A percentile compares a stretch with the other conserved stretches of the same genome.
Conservation (phyloP, 2,797 vertebrate genomes). For the Sebastes taczanowskii region DNA sequence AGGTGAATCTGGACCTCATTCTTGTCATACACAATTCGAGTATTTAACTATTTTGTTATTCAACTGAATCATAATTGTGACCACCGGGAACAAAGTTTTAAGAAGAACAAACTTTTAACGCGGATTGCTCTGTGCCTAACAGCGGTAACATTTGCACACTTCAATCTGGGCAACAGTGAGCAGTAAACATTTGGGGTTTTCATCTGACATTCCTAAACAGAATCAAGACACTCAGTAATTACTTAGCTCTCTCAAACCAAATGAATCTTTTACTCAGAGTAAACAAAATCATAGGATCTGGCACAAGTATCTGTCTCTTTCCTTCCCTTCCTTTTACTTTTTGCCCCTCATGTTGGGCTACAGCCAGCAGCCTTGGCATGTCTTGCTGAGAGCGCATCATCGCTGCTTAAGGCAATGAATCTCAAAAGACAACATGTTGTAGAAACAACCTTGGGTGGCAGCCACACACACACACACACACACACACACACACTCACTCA, state of each 20-base stretch:
- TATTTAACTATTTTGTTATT: background rate
- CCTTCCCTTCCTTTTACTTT: conserved; percentile 29
- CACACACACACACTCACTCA: conserved; percentile 6
- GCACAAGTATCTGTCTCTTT: conserved; percentile 45
- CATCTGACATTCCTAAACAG: conserved; percentile 32
- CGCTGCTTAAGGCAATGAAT: conserved; percentile 71
- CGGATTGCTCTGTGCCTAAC: conserved; percentile 1
- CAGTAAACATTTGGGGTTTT: conserved; percentile 26
- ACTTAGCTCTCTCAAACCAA: conserved; percentile 41
- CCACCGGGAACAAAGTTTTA: background rate
- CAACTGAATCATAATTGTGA: background rate
- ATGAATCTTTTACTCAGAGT: conserved; percentile 49
- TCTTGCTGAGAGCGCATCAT: conserved; percentile 69
- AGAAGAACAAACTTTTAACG: background rate
- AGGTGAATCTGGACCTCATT: background rate
- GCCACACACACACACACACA: conserved; percentile 10
- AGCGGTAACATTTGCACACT: background rate
- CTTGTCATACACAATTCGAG: background rate
- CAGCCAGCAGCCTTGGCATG: conserved; percentile 71
- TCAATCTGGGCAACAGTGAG: conserved; percentile 21
- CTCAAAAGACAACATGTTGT: conserved; percentile 74
- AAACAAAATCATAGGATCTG: conserved; percentile 64
- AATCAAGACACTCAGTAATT: conserved; percentile 47
- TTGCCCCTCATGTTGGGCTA: conserved; percentile 50
- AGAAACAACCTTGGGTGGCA: conserved; percentile 65